phyloP scores from a whole-genome alignment of 64 coral and sea anemone genomes.

The Porites australiensis region DNA sequence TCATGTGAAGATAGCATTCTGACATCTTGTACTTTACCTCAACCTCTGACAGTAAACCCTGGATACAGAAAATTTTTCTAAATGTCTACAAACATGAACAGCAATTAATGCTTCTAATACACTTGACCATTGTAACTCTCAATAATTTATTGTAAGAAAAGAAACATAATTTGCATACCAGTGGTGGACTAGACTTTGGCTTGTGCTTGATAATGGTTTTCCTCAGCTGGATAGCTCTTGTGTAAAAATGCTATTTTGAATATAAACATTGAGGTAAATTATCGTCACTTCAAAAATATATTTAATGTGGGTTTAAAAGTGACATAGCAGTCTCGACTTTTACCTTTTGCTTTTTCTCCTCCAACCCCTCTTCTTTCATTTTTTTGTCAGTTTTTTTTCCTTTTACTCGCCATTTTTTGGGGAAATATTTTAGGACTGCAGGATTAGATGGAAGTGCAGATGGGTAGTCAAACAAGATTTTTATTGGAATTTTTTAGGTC shows the following conservation, averaged over 20 bases:
- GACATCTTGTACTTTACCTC: conserved; percentile 93
- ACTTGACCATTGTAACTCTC: not conserved
- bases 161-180: conserved; percentile 38
- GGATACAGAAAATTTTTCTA: not conserved
- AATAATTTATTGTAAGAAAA: too few relatives aligned
- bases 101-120: not conserved
- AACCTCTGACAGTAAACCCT: conserved; percentile 86
- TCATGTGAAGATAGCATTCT: conserved; percentile 86
- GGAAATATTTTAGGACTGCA: too few relatives aligned
- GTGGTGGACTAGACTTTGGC: conserved; percentile 69
- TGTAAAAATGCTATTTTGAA: conserved; percentile 68
- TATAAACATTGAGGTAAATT: not conserved
- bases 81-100: not conserved
- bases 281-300: too few relatives aligned
- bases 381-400: too few relatives aligned
- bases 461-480: too few relatives aligned
- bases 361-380: too few relatives aligned
- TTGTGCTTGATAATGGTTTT: conserved; percentile 90
- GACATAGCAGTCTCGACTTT: too few relatives aligned
- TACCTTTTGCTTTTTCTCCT: too few relatives aligned
- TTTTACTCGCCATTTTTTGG: too few relatives aligned
- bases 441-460: too few relatives aligned
- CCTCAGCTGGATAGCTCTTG: conserved; percentile 79
- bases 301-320: too few relatives aligned
- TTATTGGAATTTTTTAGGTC: too few relatives aligned